Evolutionary conservation across 2,797 vertebrate genomes (phyloP).

Genomic region (Anniella stebbinsi): DNA sequence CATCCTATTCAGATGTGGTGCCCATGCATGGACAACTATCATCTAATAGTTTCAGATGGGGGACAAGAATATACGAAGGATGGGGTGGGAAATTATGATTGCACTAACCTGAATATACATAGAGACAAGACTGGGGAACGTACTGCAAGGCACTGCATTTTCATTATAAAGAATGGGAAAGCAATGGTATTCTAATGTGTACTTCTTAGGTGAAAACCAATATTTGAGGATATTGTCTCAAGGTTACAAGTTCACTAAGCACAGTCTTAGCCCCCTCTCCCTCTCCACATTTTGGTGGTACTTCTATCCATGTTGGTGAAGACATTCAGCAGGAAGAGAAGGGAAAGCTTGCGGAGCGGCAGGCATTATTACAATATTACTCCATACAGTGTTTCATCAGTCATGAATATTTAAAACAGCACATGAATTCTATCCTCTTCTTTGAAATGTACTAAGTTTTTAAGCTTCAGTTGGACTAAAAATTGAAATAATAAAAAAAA

Average conservation of each 20-base stretch:
- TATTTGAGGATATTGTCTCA: background rate
- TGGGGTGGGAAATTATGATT: background rate
- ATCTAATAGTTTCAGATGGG: background rate
- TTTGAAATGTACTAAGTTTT: constrained; percentile 11
- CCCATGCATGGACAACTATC: background rate
- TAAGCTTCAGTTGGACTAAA: background rate
- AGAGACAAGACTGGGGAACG: background rate
- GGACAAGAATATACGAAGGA: background rate
- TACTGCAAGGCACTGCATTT: background rate
- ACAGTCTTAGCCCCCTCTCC: background rate
- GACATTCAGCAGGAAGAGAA: background rate
- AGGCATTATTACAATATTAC: background rate
- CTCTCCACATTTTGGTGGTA: background rate
- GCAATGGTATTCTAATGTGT: background rate
- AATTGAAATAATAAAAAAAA: too few species aligned
- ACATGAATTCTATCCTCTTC: background rate
- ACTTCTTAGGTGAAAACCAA: background rate
- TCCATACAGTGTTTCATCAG: background rate
- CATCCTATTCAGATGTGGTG: background rate
- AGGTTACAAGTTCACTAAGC: background rate
- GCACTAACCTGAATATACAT: background rate
- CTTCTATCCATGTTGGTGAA: background rate
- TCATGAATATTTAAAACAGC: background rate
- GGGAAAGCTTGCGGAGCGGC: background rate
- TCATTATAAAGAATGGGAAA: background rate